Base-by-base conservation (phyloP, 2,113 vertebrate species). In the Crotalus helleri region DNA sequence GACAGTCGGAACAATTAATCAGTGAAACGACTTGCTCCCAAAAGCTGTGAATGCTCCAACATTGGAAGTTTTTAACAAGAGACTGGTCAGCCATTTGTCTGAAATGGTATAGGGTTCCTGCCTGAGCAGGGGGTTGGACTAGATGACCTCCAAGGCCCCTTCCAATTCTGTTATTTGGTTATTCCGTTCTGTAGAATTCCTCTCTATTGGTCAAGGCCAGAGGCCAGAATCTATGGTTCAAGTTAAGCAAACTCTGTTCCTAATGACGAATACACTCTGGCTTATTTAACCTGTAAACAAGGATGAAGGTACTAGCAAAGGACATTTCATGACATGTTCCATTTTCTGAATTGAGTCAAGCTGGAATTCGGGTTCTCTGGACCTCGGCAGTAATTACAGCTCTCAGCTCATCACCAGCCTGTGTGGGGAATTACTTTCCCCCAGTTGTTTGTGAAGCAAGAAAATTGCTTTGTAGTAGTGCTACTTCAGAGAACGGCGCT, bases 401-500 rank as follows among this genome's bases (percentile, higher is more conserved):
- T 87, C 86, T 51, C 24, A 29, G 33, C 74, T 81, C 74, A 81
- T 81, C 33, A 81, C 51, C 49, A 87, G 26, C 26, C 26, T n/a
- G 26, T 87, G 51, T 51, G 44, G 46, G 86, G 86, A 87, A 29
- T 87, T 53, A 53, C 23, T 87, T 53, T 53, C 51, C 26, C 69
- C 90, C 94, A 46, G 0, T 44, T 81, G 5, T 1, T 13, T 3
- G 57, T 5, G 39, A 55, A 89, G 29, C 44, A 33, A 49, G 55
- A 51, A 92, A 87, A 92, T 87, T 86, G 58, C 26, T 74, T 91
- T 86, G 21, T 93, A 1, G 59, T 53, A 33, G 3, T 1, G 10
- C 92, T 61, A 33, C 9, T 94, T 95, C 95, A 85, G 95, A 94
- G 55, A 51, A 29, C 0, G 57, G 1, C 12, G 23, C 88, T 39